phyloP scores from a whole-genome alignment of 2,888 invertebrate genomes.

The Hemicrepidius hirtus region DNA sequence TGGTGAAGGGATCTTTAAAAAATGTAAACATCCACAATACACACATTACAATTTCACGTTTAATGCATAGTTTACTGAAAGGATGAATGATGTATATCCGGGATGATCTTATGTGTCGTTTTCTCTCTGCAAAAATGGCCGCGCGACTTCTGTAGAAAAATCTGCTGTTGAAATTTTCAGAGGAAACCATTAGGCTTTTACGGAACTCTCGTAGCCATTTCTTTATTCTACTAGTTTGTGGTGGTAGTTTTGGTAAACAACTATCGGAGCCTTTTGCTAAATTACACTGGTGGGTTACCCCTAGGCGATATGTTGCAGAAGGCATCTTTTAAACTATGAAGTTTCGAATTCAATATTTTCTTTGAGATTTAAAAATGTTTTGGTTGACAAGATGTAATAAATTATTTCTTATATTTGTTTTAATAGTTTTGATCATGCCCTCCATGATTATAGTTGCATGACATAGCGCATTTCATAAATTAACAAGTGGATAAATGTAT shows the following conservation, averaged over 20 bases:
- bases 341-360: too few relatives aligned
- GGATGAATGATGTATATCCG: constrained; percentile 69
- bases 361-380: too few relatives aligned
- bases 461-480: too few relatives aligned
- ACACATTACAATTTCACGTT: constrained; percentile 49
- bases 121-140: constrained; percentile 66
- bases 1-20: constrained; percentile 47
- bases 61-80: constrained; percentile 59
- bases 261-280: constrained; percentile 64
- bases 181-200: constrained; percentile 65
- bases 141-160: constrained; percentile 65
- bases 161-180: constrained; percentile 62
- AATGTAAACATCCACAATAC: constrained; percentile 50
- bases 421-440: too few relatives aligned
- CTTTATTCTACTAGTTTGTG: constrained; percentile 62
- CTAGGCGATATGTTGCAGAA: neutral
- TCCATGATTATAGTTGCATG: too few relatives aligned
- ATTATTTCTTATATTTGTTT: too few relatives aligned
- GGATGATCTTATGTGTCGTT: constrained; percentile 62
- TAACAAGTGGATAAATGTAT: too few relatives aligned
- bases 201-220: constrained; percentile 63
- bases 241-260: constrained; percentile 67
- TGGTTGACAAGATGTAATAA: too few relatives aligned
- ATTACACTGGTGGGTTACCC: constrained; percentile 63
- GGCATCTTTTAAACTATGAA: too few relatives aligned